phyloP scores from a whole-genome alignment of 2,888 invertebrate species.

The Coenonympha glycerion region DNA sequence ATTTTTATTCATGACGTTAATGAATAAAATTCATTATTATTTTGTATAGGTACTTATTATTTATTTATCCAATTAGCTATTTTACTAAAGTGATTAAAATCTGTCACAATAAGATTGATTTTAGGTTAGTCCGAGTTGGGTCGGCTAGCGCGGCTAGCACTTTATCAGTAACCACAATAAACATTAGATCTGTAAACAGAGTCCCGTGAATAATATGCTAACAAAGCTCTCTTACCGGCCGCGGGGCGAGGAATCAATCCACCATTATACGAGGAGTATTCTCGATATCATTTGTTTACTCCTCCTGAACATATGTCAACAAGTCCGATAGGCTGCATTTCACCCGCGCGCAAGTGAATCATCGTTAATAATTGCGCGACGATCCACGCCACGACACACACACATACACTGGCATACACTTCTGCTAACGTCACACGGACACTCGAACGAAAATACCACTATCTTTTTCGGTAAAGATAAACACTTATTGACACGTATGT shows the following conservation, averaged over 20 bases:
- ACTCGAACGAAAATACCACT: conserved; percentile 35
- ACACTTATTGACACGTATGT: conserved; percentile 38
- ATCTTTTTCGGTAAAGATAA: conserved; percentile 40
- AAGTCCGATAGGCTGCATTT: conserved; percentile 74
- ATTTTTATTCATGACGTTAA: no score
- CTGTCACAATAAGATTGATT: no score
- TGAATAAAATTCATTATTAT: no score
- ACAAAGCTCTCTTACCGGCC: conserved; percentile 47
- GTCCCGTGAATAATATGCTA: no score
- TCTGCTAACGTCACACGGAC: conserved; percentile 61
- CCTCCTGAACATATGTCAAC: conserved; percentile 70
- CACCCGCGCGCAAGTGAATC: conserved; percentile 75
- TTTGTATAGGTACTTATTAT: no score
- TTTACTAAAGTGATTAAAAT: no score
- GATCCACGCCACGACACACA: conserved; percentile 68
- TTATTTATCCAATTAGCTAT: no score
- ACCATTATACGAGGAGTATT: conserved; percentile 61
- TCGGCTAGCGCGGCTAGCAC: no score
- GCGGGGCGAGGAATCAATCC: conserved; percentile 62
- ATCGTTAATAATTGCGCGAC: conserved; percentile 75
- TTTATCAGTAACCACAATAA: not conserved
- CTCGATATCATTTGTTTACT: conserved; percentile 71
- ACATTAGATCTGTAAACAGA: no score
- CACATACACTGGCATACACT: conserved; percentile 51
- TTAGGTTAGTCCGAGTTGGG: no score